Base-by-base conservation (phyloP, 2,113 vertebrate species). In the Psettodes erumei region DNA sequence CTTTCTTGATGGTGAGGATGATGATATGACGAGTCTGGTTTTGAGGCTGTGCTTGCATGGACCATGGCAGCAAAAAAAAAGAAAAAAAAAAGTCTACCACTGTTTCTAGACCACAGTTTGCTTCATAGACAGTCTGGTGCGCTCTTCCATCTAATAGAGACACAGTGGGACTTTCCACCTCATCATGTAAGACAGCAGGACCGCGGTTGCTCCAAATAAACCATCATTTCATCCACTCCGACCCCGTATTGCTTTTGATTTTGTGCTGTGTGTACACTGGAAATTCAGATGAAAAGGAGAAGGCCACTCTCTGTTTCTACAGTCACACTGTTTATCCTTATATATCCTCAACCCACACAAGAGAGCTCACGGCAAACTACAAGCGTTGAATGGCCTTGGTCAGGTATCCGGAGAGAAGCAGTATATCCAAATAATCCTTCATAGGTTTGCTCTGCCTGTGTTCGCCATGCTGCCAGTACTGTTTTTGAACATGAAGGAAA, bases 281-380 rank as follows among this genome's bases (percentile, higher is more conserved):
- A 25, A 75, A 56, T 23, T 16, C 45, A 56, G 75, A 83, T 75
- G 59, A 79, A 79, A 60, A 72, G 51, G 37, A 66, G 15, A 38
- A n/a, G 66, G 30, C 54, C 33, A 53, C 40, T 38, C 30, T 62
- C n/a, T 72, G 45, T 53, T 30, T 38, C 59, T 35, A 0, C 32
- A 35, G 35, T 45, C 55, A 23, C 30, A 7, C 28, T 40, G 67
- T 77, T 75, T 75, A 51, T 78, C 58, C 28, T 53, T 6, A 28
- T 67, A 50, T 64, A 21, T 61, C 5, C 28, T 5, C 25, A 77
- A 77, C 86, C 79, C 76, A 85, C 75, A n/a, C 82, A 76, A 0
- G 10, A 73, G 53, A 2, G 38, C 63, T 38, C 59, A 54, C 56
- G 75, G 75, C 71, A 5, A 53, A 74, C 45, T 15, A n/a, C 30